Percentiles rank a stretch among this genome's conserved stretches.
Evolutionary conservation across 2,888 invertebrate species (phyloP).

Genomic region (Ashinkailepas kermadecensis): DNA sequence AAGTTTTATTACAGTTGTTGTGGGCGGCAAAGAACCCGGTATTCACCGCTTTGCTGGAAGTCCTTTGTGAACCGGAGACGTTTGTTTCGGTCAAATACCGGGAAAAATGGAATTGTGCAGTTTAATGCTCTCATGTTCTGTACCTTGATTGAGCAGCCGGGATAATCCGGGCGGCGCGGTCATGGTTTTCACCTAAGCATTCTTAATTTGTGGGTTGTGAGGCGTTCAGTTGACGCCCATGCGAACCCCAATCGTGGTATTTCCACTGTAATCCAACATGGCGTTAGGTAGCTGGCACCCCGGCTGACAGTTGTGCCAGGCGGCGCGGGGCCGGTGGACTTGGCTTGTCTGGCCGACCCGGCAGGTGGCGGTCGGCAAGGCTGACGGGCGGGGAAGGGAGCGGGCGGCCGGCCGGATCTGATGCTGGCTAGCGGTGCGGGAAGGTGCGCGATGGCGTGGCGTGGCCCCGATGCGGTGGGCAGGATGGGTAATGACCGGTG

Average conservation of each 20-base stretch:
- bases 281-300: neutral
- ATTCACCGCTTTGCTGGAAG: neutral
- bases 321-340: neutral
- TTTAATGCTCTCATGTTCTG: too few relatives aligned
- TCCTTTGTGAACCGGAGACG: neutral
- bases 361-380: neutral
- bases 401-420: neutral
- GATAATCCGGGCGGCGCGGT: too few relatives aligned
- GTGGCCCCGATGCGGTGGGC: neutral
- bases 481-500: neutral
- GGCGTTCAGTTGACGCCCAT: too few relatives aligned
- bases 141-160: too few relatives aligned
- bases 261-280: constrained; percentile 8
- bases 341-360: neutral
- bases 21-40: neutral
- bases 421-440: too few relatives aligned
- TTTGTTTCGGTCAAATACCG: neutral
- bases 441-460: neutral
- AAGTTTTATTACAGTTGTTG: neutral
- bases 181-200: too few relatives aligned
- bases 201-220: too few relatives aligned
- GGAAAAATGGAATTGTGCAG: neutral
- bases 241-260: neutral
- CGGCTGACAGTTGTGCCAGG: neutral
- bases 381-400: neutral